phyloP scores from a whole-genome alignment of 2,888 invertebrate genomes.

The Sesamia inferens region DNA sequence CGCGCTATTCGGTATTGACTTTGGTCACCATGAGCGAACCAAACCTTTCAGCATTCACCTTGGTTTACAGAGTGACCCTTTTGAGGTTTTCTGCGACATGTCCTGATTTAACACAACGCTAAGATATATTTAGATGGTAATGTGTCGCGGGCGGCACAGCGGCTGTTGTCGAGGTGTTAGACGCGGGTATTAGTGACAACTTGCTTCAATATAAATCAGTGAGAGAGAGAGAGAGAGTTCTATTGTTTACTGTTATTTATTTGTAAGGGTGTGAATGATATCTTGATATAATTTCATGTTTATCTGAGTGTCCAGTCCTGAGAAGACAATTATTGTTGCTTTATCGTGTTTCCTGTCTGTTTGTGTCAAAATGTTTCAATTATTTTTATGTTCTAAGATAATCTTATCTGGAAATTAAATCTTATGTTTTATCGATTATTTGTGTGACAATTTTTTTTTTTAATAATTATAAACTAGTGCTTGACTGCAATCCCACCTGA shows the following conservation, averaged over 20 bases:
- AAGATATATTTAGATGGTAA: constrained; percentile 48
- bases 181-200: constrained; percentile 11
- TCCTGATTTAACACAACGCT: constrained; percentile 23
- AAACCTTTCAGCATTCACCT: background rate
- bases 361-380: background rate
- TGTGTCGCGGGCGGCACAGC: constrained; percentile 9
- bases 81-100: background rate
- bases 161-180: constrained; percentile 1
- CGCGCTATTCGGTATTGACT: background rate
- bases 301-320: background rate
- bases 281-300: constrained; percentile 1
- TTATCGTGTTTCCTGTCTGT: background rate
- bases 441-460: background rate
- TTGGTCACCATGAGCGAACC: background rate
- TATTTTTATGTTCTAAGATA: background rate
- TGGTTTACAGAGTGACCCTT: background rate
- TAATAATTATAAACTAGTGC: no score
- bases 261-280: constrained; percentile 4
- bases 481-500: no score
- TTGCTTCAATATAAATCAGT: constrained; percentile 35
- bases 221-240: background rate
- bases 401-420: background rate
- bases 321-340: background rate
- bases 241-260: constrained; percentile 10
- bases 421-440: background rate